Conservation (phyloP, 2,113 vertebrate species). For the Sylvicapra grimmia region DNA sequence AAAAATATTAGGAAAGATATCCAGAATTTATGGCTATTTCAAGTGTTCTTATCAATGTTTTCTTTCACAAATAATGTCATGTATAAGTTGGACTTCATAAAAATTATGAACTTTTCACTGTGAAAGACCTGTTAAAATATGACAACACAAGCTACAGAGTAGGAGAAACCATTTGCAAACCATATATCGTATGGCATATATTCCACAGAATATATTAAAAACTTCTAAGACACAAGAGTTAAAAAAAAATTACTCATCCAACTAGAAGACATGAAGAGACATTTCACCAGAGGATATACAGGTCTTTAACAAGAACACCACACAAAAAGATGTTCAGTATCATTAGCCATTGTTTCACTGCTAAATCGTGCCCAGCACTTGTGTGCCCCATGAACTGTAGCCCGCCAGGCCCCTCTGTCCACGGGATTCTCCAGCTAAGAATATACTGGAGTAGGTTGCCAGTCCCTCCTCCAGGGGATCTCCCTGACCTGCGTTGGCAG, state of each 20-base stretch:
- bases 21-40: background rate
- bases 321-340: background rate
- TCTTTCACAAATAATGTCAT: background rate
- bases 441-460: background rate
- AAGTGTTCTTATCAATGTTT: background rate
- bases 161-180: background rate
- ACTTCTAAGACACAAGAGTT: background rate
- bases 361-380: rapidly evolving
- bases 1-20: background rate
- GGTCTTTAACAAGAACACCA: background rate
- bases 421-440: background rate
- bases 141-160: background rate
- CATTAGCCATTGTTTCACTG: background rate
- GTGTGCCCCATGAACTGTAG: background rate
- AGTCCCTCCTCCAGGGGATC: background rate
- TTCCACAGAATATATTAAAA: background rate
- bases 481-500: rapidly evolving
- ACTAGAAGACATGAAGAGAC: background rate
- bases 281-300: background rate
- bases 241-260: background rate
- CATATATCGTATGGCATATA: background rate
- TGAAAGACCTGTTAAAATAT: background rate
- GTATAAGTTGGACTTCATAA: background rate
- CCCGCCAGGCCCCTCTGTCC: rapidly evolving
- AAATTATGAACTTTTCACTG: background rate